Evolutionary conservation across 1,140 invertebrate species (phyloP).

Genomic region (Ephestia elutella): DNA sequence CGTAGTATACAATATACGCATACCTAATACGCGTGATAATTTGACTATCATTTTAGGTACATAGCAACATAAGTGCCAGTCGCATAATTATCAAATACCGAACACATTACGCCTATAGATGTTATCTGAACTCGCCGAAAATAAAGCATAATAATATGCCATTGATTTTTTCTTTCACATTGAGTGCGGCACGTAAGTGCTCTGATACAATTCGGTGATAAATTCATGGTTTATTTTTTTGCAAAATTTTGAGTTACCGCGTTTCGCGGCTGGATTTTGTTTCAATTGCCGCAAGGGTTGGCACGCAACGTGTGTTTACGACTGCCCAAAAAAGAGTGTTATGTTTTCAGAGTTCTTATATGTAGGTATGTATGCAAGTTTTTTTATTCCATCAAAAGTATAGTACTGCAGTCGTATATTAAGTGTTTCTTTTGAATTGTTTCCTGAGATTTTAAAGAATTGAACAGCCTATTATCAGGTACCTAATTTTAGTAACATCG

Average conservation of each 20-base stretch:
- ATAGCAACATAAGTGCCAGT: neutral
- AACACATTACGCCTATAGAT: neutral
- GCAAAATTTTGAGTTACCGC: slow-evolving; percentile 7
- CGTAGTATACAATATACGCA: neutral
- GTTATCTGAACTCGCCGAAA: neutral
- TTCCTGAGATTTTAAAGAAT: no score
- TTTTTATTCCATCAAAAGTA: no score
- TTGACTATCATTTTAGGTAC: no score
- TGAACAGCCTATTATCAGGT: no score
- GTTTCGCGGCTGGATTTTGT: neutral
- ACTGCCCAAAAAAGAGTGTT: no score
- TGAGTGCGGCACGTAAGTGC: slow-evolving; percentile 11
- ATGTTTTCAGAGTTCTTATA: no score
- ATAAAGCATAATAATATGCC: slow-evolving; percentile 8
- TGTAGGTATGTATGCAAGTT: neutral
- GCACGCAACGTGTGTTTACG: neutral
- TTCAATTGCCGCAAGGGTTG: neutral
- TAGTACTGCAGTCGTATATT: no score
- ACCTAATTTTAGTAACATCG: no score
- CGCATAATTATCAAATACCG: neutral
- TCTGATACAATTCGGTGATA: slow-evolving; percentile 7
- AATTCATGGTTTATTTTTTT: slow-evolving; percentile 1
- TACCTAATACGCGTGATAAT: no score
- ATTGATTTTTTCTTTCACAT: slow-evolving; percentile 8
- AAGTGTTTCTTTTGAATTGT: no score